phyloP scores from a whole-genome alignment of 2,113 vertebrate species.

The Thamnaconus septentrionalis region DNA sequence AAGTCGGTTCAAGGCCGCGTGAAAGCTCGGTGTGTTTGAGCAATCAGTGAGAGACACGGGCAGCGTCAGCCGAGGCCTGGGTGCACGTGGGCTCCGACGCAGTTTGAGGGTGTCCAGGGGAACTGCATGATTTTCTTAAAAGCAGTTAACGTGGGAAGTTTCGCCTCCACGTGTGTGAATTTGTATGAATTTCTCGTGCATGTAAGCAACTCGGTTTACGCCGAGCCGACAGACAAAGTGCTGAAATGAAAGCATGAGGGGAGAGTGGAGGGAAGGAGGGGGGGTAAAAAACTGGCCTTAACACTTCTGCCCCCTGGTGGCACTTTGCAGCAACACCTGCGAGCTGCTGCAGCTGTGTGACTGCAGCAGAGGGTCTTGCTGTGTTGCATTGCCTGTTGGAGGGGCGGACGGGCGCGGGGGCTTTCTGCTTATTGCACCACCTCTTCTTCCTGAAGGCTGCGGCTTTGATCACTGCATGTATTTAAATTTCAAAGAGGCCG shows the following conservation, averaged over 20 bases:
- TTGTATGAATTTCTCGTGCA: neutral
- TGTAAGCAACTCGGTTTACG: neutral
- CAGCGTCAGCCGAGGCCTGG: conserved; percentile 34
- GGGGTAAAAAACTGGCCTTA: conserved; percentile 24
- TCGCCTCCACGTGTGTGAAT: too few species aligned
- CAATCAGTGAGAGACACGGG: conserved; percentile 39
- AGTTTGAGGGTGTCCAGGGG: too few species aligned
- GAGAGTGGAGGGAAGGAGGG: conserved; percentile 14
- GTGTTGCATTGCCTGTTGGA: conserved; percentile 25
- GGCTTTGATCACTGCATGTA: conserved; percentile 67
- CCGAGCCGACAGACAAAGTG: neutral
- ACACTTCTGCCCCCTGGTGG: conserved; percentile 79
- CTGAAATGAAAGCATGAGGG: conserved; percentile 3
- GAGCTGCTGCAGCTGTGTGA: conserved; percentile 6
- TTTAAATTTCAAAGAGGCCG: conserved; percentile 60
- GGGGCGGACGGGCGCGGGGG: conserved; percentile 4
- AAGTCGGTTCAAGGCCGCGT: conserved; percentile 35
- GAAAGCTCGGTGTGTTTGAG: conserved; percentile 15
- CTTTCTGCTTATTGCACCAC: conserved; percentile 74
- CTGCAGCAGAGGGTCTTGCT: conserved; percentile 14
- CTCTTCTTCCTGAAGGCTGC: conserved; percentile 42
- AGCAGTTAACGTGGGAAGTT: too few species aligned
- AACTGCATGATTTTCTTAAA: too few species aligned
- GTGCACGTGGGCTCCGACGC: too few species aligned
- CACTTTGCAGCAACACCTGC: conserved; percentile 18